These are phyloP conservation scores for Montipora capricornis DNA, from an alignment of 64 coral and sea anemone species.

Conservation along the genomic window DNA sequence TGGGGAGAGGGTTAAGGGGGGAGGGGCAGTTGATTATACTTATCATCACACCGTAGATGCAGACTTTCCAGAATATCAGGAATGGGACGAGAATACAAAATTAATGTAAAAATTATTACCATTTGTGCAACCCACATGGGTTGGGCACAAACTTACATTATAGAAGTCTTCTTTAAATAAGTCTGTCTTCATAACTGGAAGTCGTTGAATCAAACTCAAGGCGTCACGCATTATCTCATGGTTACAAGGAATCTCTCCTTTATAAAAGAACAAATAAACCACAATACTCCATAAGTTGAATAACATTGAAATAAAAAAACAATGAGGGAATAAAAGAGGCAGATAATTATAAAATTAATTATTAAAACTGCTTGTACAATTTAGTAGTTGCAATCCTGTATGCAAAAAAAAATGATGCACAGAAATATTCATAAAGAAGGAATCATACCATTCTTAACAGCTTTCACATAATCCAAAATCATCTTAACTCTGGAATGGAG, in stretches of 20 bases:
- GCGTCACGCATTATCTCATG: slow-evolving; percentile 99
- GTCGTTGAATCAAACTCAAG: slow-evolving; percentile 94
- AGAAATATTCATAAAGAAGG: background rate
- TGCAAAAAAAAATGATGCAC: background rate
- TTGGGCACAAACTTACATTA: slow-evolving; percentile 81
- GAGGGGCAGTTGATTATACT: background rate
- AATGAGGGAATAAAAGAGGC: no score
- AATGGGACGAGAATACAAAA: no score
- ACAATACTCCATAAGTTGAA: no score
- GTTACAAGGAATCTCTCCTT: slow-evolving; percentile 93
- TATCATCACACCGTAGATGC: background rate
- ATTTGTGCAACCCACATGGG: background rate
- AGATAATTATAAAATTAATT: no score
- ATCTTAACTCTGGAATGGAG: slow-evolving; percentile 95
- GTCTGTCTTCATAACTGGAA: slow-evolving; percentile 99
- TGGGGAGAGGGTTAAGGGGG: background rate
- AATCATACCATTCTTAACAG: slow-evolving; percentile 86
- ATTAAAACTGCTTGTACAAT: background rate
- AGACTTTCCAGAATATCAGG: no score
- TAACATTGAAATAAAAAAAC: no score
- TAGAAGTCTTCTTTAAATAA: slow-evolving; percentile 93
- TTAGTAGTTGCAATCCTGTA: no score
- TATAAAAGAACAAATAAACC: slow-evolving; percentile 1
- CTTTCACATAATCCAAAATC: slow-evolving; percentile 96
- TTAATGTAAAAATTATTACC: no score